Evolutionary conservation across 2,888 invertebrate genomes (phyloP), one percentile per base, ranked within the genome.

Genomic region (Eristalis arbustorum): DNA sequence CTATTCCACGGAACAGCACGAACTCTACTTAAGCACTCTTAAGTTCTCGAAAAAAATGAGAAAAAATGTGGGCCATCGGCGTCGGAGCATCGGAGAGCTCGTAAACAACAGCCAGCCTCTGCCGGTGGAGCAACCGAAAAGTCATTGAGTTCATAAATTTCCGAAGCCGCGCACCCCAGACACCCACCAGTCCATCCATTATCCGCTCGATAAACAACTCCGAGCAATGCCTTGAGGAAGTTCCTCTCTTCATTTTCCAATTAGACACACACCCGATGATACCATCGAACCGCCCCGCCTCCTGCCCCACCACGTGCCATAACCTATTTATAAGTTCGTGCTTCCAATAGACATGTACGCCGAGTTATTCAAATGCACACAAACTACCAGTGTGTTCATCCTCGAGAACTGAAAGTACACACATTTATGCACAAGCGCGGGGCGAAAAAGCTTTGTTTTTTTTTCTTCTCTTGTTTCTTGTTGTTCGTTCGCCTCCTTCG

Each of bases 381-480:
- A 28, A 62, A 5, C 8, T n/a, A 1, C 28, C 5, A 62, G 10
- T 49, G 10, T 49, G 49, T 49, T 49, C n/a, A 49, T 49, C n/a
- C 8, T 18, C 18, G 18, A 49, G 49, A 6, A 5, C 49, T 5
- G 18, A n/a, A 49, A 62, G 71, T 62, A 23, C 31, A 72, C 64
- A 23, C 49, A 5, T 59, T 85, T 49, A 18, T 67, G 75, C 68
- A 87, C 83, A 68, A 76, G 69, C 82, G 85, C 77, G 77, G 74
- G 77, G 77, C 67, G n/a, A 64, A 69, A 79, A 82, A 88, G 76
- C 63, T 74, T 82, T 56, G 57, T 62, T 57, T 63, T 72, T 73
- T 61, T 31, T 69, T 80, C 57, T 61, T 74, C n/a, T 18, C 8
- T 49, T 49, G 8, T 49, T 18, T n/a, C 18, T 49, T 49, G 18